Evolutionary conservation across 2,888 invertebrate species (phyloP), one percentile per base, ranked within the genome.

Genomic region (Orgyia antiqua): DNA sequence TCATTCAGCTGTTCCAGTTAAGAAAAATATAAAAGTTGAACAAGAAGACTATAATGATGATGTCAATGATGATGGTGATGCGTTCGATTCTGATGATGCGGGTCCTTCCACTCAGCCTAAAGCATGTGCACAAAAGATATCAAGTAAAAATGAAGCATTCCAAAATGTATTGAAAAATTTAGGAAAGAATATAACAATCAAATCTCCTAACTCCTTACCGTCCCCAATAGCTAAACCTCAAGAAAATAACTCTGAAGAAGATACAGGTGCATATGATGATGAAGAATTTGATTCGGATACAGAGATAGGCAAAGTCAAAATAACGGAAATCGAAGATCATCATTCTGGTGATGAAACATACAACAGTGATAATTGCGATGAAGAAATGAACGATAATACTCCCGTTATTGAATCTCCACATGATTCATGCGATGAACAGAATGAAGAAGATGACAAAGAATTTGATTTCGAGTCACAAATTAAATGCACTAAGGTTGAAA

Each of bases 151-250:
- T 33, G 28, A 49, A 6, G 44, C 51, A 8, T 43, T 74, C 27
- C 63, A 72, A 50, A 68, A 69, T 25, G 68, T 66, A 18, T 50
- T 82, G 30, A 75, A 74, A 52, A 70, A 63, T 44, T 60, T 82
- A 43, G 51, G 77, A 38, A 71, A 68, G 55, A 66, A 77, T 46
- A 70, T 83, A 19, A 78, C 73, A 25, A 57, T 83, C 1, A 83
- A 78, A 51, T 67, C 79, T 3, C 58, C 58, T 33, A 75, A 65
- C 42, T 51, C 65, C 11, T 65, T 71, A 8, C 63, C 68, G 13
- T 64, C 36, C 47, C 44, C 45, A 13, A 43, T 50, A 13, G 4
- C 36, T 7, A 45, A 43, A 31, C 41, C 46, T 15, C 47, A 56
- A 32, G 57, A 59, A 24, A 32, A 52, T 13, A 44, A 56, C 31